Evolutionary conservation across 2,113 vertebrate genomes (phyloP).

Genomic region (Daubentonia madagascariensis): DNA sequence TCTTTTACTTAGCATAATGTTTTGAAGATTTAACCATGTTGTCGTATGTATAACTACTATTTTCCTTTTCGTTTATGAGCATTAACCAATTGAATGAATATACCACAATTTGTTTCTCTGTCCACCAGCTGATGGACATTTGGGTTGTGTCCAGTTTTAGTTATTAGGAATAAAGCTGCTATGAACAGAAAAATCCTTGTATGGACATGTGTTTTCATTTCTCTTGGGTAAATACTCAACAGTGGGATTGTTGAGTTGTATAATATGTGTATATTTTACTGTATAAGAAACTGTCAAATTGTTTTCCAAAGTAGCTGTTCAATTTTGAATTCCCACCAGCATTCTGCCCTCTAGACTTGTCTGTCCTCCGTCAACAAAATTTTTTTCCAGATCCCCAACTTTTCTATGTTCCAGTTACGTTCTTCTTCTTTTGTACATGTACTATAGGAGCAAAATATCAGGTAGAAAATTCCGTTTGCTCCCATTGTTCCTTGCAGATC

Average conservation of each 20-base stretch:
- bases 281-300: background rate
- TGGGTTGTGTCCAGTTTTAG: background rate
- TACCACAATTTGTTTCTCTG: background rate
- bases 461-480: background rate
- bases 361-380: background rate
- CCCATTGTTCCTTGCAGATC: background rate
- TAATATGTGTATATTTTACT: background rate
- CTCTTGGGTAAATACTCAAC: background rate
- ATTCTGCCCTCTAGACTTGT: background rate
- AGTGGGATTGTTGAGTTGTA: background rate
- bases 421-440: background rate
- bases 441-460: background rate
- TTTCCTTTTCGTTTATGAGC: background rate
- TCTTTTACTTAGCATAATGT: background rate
- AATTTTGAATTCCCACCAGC: background rate
- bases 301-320: background rate
- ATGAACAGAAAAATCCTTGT: background rate
- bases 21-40: background rate
- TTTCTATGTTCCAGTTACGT: background rate
- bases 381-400: background rate
- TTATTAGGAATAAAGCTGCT: background rate
- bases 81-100: background rate
- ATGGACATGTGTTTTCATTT: background rate
- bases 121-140: background rate
- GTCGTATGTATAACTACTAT: background rate